A percentile compares a stretch with the other conserved stretches of the same genome.
Evolutionary conservation across 2,888 invertebrate genomes (phyloP).

Genomic region (Sesia apiformis): DNA sequence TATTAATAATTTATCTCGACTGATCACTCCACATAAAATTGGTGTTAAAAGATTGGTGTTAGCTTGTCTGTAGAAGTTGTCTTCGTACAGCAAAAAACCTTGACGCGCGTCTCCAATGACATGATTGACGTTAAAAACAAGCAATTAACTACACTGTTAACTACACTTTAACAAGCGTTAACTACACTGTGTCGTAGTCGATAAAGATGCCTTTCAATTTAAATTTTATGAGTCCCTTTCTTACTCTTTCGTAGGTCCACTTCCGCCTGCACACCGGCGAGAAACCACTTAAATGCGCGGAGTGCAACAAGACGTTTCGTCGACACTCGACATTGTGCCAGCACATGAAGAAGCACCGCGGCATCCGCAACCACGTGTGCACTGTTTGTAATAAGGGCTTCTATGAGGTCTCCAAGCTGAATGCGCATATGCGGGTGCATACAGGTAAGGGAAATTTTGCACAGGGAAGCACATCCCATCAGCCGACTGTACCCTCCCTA

Average conservation of each 20-base stretch:
- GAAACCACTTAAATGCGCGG: slow-evolving; percentile 62
- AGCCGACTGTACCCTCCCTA: too few relatives aligned
- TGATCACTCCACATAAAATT: too few relatives aligned
- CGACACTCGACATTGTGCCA: slow-evolving; percentile 69
- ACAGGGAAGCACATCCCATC: too few relatives aligned
- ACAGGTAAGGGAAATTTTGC: slow-evolving; percentile 34
- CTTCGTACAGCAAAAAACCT: too few relatives aligned
- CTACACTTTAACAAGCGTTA: too few relatives aligned
- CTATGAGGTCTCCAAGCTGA: slow-evolving; percentile 69
- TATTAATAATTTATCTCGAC: too few relatives aligned
- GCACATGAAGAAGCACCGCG: slow-evolving; percentile 70
- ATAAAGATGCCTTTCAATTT: neutral
- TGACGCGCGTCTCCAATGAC: too few relatives aligned
- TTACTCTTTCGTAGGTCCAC: slow-evolving; percentile 42
- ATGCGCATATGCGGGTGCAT: slow-evolving; percentile 67
- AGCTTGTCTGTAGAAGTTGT: too few relatives aligned
- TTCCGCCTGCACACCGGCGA: slow-evolving; percentile 68
- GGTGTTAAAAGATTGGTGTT: too few relatives aligned
- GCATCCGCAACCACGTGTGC: slow-evolving; percentile 66
- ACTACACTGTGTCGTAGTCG: too few relatives aligned
- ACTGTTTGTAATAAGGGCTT: slow-evolving; percentile 58
- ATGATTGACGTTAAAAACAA: too few relatives aligned
- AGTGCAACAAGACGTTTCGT: slow-evolving; percentile 67
- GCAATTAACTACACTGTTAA: too few relatives aligned
- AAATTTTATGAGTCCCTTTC: neutral